A percentile compares a stretch with the other conserved stretches of the same genome.
These are phyloP conservation scores for Anagyrus pseudococci DNA, from an alignment of 2,888 invertebrate species.

Conservation along the genomic window DNA sequence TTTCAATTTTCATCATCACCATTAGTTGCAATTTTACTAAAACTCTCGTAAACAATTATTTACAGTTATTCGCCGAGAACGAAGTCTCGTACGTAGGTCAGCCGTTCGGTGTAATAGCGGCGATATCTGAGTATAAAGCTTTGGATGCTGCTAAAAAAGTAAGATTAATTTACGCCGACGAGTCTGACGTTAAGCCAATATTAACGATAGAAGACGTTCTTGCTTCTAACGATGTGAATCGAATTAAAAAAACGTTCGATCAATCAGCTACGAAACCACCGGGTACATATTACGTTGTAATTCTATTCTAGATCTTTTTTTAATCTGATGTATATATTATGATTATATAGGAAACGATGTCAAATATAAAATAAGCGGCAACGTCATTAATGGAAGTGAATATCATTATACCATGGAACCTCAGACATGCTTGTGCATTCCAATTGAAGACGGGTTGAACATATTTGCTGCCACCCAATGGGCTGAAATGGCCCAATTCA, in stretches of 20 bases:
- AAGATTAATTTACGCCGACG: not conserved
- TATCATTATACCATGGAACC: constrained; percentile 82
- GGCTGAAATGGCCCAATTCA: constrained; percentile 68
- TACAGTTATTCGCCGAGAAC: not conserved
- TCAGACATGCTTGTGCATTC: constrained; percentile 72
- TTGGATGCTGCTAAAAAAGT: not conserved
- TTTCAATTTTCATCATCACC: too few relatives aligned
- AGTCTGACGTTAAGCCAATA: constrained; percentile 20
- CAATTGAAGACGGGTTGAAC: constrained; percentile 75
- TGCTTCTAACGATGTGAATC: constrained; percentile 46
- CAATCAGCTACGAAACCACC: constrained; percentile 1
- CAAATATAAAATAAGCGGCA: constrained; percentile 66
- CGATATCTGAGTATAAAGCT: not conserved
- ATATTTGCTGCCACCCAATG: constrained; percentile 72
- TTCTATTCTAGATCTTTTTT: not conserved
- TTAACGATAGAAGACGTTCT: constrained; percentile 52
- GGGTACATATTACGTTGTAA: not conserved
- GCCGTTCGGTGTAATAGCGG: not conserved
- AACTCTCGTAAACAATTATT: too few relatives aligned
- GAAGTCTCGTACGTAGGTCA: not conserved
- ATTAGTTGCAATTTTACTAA: too few relatives aligned
- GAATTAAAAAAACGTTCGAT: not conserved
- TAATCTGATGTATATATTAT: too few relatives aligned
- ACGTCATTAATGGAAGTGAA: constrained; percentile 68
- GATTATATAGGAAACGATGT: constrained; percentile 54